Evolutionary conservation across 30 jellyfish, hydroid and myxozoan genomes (phyloP).

Genomic region (Hydractinia symbiolongicarpus): DNA sequence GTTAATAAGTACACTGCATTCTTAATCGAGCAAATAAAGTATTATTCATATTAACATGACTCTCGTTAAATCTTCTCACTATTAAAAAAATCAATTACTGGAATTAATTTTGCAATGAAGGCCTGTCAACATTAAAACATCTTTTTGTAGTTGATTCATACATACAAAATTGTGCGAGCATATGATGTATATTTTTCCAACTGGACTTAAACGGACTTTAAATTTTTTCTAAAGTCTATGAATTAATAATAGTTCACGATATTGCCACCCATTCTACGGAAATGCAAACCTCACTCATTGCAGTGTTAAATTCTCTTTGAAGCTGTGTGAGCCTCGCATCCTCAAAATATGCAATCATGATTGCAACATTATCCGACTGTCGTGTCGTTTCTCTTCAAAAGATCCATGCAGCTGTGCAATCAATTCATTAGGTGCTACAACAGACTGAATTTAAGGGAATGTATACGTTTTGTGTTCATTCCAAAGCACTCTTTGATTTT

Average conservation of each 20-base stretch:
- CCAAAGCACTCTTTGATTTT: neutral
- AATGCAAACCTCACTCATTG: constrained; percentile 35
- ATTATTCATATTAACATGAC: too few relatives aligned
- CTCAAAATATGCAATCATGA: neutral
- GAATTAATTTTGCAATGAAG: too few relatives aligned
- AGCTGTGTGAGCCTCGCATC: neutral
- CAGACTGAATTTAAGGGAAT: constrained; percentile 27
- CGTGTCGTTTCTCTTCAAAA: too few relatives aligned
- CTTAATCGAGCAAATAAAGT: too few relatives aligned
- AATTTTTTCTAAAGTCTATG: constrained; percentile 14
- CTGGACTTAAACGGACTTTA: constrained; percentile 6
- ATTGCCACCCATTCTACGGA: constrained; percentile 50
- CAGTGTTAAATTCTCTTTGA: constrained; percentile 23
- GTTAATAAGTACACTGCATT: too few relatives aligned
- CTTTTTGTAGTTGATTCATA: too few relatives aligned
- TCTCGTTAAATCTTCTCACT: neutral
- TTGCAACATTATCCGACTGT: neutral
- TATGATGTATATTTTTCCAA: constrained; percentile 27
- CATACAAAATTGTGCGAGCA: neutral
- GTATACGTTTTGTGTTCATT: neutral
- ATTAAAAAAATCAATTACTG: too few relatives aligned
- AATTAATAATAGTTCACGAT: neutral
- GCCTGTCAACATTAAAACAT: too few relatives aligned
- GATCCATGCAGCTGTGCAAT: too few relatives aligned
- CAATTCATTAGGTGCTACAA: neutral